These are phyloP conservation scores for Taxidea taxus DNA, from an alignment of 2,113 vertebrate species.

Conservation along the genomic window DNA sequence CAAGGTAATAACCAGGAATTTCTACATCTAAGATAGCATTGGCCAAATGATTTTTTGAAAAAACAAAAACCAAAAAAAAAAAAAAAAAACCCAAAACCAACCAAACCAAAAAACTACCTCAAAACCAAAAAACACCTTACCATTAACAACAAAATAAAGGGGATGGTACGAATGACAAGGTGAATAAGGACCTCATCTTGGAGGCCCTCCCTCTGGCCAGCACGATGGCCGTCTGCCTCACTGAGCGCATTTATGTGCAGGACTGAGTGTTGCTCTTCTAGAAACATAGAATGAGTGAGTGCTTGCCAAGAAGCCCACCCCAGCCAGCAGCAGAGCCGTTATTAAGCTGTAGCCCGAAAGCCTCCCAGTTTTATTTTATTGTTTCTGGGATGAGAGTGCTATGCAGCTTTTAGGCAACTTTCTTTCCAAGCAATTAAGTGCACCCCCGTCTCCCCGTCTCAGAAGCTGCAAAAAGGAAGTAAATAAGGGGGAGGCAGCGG, in stretches of 20 bases:
- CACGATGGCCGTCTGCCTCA: rapidly evolving
- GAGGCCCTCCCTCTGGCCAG: not conserved
- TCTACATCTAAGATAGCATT: not conserved
- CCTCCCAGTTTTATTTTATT: conserved; percentile 74
- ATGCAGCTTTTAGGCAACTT: conserved; percentile 70
- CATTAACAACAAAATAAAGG: not conserved
- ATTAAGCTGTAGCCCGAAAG: conserved; percentile 56
- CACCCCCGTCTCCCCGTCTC: conserved; percentile 78
- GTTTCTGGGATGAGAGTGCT: conserved; percentile 72
- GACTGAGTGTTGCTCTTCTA: not conserved
- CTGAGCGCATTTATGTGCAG: not conserved
- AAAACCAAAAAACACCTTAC: not conserved
- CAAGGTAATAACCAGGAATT: not conserved
- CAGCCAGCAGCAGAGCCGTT: conserved; percentile 60
- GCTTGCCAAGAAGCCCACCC: not conserved
- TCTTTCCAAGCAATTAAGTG: conserved; percentile 84
- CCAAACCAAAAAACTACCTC: too few species aligned
- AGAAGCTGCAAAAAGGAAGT: conserved; percentile 76
- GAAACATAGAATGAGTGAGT: not conserved
- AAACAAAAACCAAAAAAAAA: not conserved
- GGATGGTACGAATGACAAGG: too few species aligned
- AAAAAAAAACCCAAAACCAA: not conserved
- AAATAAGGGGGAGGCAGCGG: conserved; percentile 69
- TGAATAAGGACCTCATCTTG: not conserved
- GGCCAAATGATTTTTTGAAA: not conserved